These are phyloP conservation scores for Calliopsis andreniformis DNA, from an alignment of 1,140 invertebrate species.

Conservation along the genomic window DNA sequence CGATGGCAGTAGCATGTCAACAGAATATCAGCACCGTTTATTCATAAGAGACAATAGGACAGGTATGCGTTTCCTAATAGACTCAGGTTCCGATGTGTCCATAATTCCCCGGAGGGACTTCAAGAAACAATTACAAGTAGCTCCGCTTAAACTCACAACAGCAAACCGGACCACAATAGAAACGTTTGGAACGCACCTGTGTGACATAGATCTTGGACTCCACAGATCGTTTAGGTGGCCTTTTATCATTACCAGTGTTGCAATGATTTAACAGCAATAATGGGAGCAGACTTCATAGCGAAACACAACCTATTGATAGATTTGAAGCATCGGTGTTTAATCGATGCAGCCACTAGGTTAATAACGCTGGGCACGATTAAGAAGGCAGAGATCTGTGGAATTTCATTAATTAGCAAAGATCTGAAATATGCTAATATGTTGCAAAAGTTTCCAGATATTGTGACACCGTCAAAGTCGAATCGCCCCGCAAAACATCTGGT, in stretches of 20 bases:
- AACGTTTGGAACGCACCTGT: too few relatives aligned
- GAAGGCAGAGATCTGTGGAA: background rate
- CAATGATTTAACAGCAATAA: background rate
- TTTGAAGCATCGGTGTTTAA: background rate
- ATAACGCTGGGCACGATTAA: background rate
- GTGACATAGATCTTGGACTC: background rate
- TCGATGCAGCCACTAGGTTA: background rate
- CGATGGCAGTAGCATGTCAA: too few relatives aligned
- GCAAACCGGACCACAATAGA: too few relatives aligned
- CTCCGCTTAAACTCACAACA: too few relatives aligned
- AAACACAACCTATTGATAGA: background rate
- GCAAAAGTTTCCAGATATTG: too few relatives aligned
- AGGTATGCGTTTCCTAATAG: too few relatives aligned
- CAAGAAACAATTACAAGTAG: too few relatives aligned
- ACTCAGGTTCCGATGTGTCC: too few relatives aligned
- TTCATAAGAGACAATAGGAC: too few relatives aligned
- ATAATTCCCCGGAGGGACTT: too few relatives aligned
- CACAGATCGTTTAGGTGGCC: background rate
- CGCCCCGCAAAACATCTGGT: background rate
- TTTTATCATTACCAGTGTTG: background rate
- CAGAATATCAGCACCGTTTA: too few relatives aligned
- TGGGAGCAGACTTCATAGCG: background rate
- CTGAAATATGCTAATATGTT: background rate
- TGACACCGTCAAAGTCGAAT: background rate
- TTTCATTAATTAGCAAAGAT: background rate